Evolutionary conservation across 2,888 invertebrate species (phyloP), one percentile per base, ranked within the genome.

Genomic region (Smittia sp.): DNA sequence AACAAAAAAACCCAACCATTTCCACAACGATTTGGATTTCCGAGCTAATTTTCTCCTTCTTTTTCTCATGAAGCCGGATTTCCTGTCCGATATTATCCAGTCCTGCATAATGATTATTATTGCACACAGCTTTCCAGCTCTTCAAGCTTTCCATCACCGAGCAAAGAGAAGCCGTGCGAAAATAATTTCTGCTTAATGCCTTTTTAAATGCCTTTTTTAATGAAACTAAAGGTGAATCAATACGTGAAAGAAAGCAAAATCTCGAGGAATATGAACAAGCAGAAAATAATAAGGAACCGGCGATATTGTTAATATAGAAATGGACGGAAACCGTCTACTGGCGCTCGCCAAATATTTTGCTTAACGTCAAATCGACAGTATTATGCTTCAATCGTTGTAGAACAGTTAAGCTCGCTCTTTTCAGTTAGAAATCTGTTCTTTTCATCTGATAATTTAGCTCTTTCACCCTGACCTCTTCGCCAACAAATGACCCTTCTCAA

Each of bases 71-170:
- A 20, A 24, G 24, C 46, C 24, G 58, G 58, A 20, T 63, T 24
- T 27, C 27, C 25, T 58, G 38, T 22, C 20, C 27, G 25, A 62
- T 62, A 72, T 15, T 24, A 69, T n/a, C 32, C 46, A 9, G 11
- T 70, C 41, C 25, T 70, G 69, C 69, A 70, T 69, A 69, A 69
- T 69, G 52, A 70, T 70, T 70, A 70, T 70, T 70, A 70, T 70
- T 70, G 69, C 69, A 70, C 27, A 46, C 32, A 68, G 1, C 20
- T 9, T 38, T 38, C 38, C 38, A 38, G 22, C 18, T 58, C 18
- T 58, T 7, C 9, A 22, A 58, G 58, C 6, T 58, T 58, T 4
- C 15, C 22, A 58, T 52, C n/a, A n/a, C n/a, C n/a, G n/a, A n/a
- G n/a, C n/a, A n/a, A n/a, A n/a, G 6, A 62, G 24, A 62, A 18